A percentile compares a stretch with the other conserved stretches of the same genome.
These are phyloP conservation scores for Xiphorhynchus erythropygius DNA, from an alignment of 2,797 vertebrate species.

Conservation along the genomic window DNA sequence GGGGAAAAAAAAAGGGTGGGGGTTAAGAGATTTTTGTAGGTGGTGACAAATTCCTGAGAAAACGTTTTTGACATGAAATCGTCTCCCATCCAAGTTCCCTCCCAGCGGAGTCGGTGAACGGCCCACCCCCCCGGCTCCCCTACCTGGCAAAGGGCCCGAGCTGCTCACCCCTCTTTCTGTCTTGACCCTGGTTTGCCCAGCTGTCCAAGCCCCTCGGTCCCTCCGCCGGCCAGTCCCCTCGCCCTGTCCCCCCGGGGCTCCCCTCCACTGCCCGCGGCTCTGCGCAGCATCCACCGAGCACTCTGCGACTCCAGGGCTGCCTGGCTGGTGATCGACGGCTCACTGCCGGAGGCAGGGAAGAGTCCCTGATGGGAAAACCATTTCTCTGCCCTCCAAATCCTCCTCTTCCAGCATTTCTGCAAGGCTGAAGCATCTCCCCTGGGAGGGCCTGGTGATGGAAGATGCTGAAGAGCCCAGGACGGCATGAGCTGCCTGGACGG, in stretches of 20 bases:
- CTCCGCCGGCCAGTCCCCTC: not conserved
- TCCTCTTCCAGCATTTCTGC: not conserved
- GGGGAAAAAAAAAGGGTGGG: not conserved
- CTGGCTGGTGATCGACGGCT: not conserved
- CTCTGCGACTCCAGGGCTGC: not conserved
- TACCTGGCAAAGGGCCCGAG: not conserved
- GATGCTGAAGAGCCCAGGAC: not conserved
- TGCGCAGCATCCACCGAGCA: not conserved
- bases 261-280: not conserved
- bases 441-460: not conserved
- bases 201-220: not conserved
- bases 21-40: not conserved
- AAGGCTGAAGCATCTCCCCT: not conserved
- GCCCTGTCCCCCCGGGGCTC: not conserved
- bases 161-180: not conserved
- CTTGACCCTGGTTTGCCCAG: rapidly evolving
- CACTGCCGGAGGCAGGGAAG: not conserved
- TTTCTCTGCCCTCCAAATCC: not conserved
- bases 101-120: rapidly evolving
- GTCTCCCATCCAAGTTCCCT: not conserved
- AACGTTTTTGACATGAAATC: conserved; percentile 1
- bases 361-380: not conserved
- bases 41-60: conserved; percentile 30
- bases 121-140: not conserved
- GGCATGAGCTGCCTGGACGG: not conserved